Percentiles rank a stretch among this genome's conserved stretches.
Conservation (phyloP, 1,140 invertebrate species). For the Drosophila teissieri region DNA sequence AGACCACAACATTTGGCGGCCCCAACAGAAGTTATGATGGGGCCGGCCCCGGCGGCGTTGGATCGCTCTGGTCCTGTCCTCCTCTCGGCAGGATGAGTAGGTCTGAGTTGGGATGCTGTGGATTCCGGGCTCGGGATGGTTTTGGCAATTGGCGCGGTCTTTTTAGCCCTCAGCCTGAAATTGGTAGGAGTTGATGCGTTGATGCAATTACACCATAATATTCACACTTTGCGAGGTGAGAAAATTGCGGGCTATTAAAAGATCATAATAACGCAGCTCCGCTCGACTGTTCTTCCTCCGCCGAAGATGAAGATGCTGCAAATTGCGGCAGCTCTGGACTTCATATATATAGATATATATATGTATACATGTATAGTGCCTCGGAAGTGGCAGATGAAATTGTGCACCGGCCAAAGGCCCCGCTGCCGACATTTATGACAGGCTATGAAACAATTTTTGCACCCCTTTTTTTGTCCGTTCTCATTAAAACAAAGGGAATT, state of each 20-base stretch:
- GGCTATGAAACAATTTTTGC: conserved; percentile 72
- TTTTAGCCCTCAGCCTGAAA: conserved; percentile 78
- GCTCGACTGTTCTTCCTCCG: conserved; percentile 30
- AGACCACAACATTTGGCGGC: conserved; percentile 42
- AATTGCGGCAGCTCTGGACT: conserved; percentile 55
- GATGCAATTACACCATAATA: conserved; percentile 85
- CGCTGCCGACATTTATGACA: conserved; percentile 77
- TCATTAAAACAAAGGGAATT: conserved; percentile 56
- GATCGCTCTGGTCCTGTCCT: conserved; percentile 37
- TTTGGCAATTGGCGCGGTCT: conserved; percentile 76
- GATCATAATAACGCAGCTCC: conserved; percentile 75
- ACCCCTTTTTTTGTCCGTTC: conserved; percentile 20
- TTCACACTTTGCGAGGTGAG: conserved; percentile 85
- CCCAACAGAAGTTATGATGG: conserved; percentile 81
- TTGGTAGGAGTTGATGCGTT: conserved; percentile 85
- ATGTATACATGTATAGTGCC: conserved; percentile 5
- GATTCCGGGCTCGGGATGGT: conserved; percentile 25
- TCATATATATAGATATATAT: conserved; percentile 1
- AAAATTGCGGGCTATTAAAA: conserved; percentile 85
- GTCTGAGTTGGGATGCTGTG: conserved; percentile 11
- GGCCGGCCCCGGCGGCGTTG: conserved; percentile 34
- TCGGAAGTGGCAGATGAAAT: conserved; percentile 41
- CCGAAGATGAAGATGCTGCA: conserved; percentile 46
- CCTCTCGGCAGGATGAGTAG: conserved; percentile 13
- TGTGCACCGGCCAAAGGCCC: conserved; percentile 47